Base-by-base conservation (phyloP, 2,797 vertebrate species). In the Caiman crocodilus region DNA sequence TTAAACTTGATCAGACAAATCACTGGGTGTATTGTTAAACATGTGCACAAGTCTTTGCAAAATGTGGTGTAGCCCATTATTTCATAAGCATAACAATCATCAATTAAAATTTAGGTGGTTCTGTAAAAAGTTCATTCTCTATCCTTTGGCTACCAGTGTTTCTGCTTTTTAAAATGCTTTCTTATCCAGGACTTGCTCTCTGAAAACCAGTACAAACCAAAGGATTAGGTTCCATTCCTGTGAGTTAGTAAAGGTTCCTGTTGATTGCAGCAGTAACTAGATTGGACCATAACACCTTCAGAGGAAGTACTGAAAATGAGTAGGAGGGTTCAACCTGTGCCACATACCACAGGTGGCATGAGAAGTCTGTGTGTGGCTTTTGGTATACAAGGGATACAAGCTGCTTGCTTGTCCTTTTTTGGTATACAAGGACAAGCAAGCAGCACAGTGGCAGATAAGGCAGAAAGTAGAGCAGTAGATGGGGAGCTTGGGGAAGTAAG, bases 101-200 rank as follows among this genome's bases (percentile, higher is more conserved):
- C 21, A 85, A 4, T 76, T 87, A 85, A 56, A 58, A 20, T 80
- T 8, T 80, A 73, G 23, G 14, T 15, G 15, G 86, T 90, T 89
- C 84, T 77, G 11, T 50, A 91, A 79, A 95, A 59, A 28, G 32
- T 35, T 73, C 57, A 21, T 18, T 83, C 74, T 55, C 69, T 50
- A 42, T 18, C 7, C 57, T 60, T 71, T 50, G 14, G 23, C 30
- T 59, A 6, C 12, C 20, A 50, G 64, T 50, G 2, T 17, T 18
- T 67, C 75, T 14, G 61, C 35, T 57, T 0, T 6, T 64, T 23
- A 21, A 6, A 83, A 18, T 65, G 87, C 35, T 74, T 88, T 77
- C 35, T 84, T 90, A 32, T 17, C 13, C 2, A 71, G 92, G 7
- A 23, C 82, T 73, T 83, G 30, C 2, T 59, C 7, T 75, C 0